These are phyloP conservation scores for Serranus cabrilla DNA, from an alignment of 2,797 vertebrate species.

Conservation along the genomic window DNA sequence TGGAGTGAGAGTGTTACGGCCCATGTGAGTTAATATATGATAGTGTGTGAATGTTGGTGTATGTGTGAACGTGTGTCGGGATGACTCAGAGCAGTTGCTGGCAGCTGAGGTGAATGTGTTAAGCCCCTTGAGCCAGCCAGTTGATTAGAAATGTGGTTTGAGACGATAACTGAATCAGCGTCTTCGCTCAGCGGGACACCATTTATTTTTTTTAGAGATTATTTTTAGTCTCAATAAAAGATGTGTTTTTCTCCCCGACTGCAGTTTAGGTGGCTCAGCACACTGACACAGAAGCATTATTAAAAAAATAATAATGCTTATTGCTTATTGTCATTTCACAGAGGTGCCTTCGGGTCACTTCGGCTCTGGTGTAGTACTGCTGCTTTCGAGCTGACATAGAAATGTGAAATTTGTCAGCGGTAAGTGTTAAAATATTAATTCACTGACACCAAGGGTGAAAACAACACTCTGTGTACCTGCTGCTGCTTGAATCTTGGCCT, in stretches of 20 bases:
- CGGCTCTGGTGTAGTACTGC: not conserved
- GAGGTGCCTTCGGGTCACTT: not conserved
- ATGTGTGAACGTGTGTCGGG: constrained; percentile 31
- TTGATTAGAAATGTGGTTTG: constrained; percentile 72
- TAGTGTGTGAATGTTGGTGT: constrained; percentile 10
- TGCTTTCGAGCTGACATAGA: not conserved
- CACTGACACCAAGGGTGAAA: constrained; percentile 2
- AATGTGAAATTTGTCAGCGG: not conserved
- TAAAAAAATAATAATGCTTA: constrained; percentile 1
- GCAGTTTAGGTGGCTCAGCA: constrained; percentile 6
- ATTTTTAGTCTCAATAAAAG: constrained; percentile 49
- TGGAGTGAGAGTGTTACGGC: not conserved
- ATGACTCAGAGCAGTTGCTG: constrained; percentile 61
- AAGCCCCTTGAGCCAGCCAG: constrained; percentile 50
- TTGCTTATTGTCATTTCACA: constrained; percentile 15
- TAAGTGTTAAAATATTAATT: constrained; percentile 23
- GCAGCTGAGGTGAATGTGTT: constrained; percentile 64
- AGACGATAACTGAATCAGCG: constrained; percentile 60
- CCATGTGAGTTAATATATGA: constrained; percentile 6
- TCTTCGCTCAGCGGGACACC: constrained; percentile 33
- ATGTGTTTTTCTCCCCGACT: not conserved
- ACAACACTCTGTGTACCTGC: not conserved
- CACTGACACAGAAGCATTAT: constrained; percentile 4
- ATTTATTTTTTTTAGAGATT: constrained; percentile 25
- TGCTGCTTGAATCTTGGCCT: not conserved